Evolutionary conservation across 2,888 invertebrate genomes (phyloP).

Genomic region (Odontomyia ornata): DNA sequence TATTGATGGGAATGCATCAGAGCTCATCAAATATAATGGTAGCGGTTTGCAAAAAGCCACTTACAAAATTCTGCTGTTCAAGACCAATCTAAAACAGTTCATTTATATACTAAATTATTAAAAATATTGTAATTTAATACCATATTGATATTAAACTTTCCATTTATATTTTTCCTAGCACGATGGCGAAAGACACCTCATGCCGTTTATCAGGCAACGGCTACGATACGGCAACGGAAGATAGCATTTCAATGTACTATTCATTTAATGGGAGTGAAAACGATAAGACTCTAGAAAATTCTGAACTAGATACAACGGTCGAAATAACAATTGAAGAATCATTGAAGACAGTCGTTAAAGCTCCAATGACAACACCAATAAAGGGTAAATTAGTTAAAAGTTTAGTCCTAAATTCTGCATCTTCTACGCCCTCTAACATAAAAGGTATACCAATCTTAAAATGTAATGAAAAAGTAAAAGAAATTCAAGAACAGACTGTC

Average conservation of each 20-base stretch:
- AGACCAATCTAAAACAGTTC: no score
- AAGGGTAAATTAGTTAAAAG: conserved; percentile 4
- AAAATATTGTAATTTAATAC: no score
- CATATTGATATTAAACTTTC: no score
- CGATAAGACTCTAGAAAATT: conserved; percentile 37
- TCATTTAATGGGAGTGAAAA: conserved; percentile 15
- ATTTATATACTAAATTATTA: no score
- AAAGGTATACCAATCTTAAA: not conserved
- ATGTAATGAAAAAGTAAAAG: not conserved
- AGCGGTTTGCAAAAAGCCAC: no score
- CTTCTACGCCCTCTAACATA: conserved; percentile 6
- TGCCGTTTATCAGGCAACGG: conserved; percentile 23
- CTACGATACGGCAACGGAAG: conserved; percentile 30
- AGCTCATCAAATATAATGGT: no score
- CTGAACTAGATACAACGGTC: conserved; percentile 4
- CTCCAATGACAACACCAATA: not conserved
- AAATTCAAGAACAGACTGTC: not conserved
- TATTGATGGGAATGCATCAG: no score
- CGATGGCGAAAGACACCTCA: conserved; percentile 10
- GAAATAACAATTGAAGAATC: conserved; percentile 10
- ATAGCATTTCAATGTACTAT: conserved; percentile 41
- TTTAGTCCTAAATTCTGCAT: not conserved
- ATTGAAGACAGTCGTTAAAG: conserved; percentile 6
- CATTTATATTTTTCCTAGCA: conserved; percentile 1
- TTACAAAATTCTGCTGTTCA: no score